Base-by-base conservation (phyloP, 1,140 invertebrate species). In the Drosophila grimshawi region DNA sequence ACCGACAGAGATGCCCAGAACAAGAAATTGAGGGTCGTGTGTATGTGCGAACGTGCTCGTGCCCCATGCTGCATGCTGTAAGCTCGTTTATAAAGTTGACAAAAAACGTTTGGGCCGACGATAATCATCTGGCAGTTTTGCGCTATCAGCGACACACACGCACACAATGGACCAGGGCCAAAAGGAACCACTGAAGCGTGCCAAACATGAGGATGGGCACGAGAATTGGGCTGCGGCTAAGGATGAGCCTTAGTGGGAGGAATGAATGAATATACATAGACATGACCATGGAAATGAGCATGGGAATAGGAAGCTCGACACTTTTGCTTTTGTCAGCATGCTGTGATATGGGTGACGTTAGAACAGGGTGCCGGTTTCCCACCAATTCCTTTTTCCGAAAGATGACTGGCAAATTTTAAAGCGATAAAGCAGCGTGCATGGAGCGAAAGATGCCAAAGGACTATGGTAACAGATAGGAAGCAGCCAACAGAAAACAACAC, bases 91-190 rank as follows among this genome's bases (percentile, higher is more conserved):
- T 89, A 88, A 88, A 89, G 85, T 89, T 89, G 85, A 89, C 85
- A 89, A 89, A 89, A 89, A 86, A 78, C 86, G 80, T 85, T 89
- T 41, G 61, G 69, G 19, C 64, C 63, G 35, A 39, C 67, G 85
- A 89, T 89, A 89, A 89, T 89, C 81, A 89, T 89, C 85, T 89
- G 85, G 77, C 85, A 89, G 85, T 83, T 89, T 85, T 85, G 86
- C 85, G 77, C 85, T 81, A 89, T 88, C 85, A 89, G 85, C 80
- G 85, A 78, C 80, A 88, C 73, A 64, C 55, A 71, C 67, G 39
- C 68, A 55, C 60, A 80, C 51, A 69, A 62, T 62, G 66, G 29
- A 8, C 48, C 32, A 56, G 32, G 8, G 41, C 46, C 59, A 64
- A 70, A 64, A 63, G 67, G 46, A 75, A 67, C 60, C 53, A 75